Evolutionary conservation across 2,113 vertebrate genomes (phyloP), one percentile per base, ranked within the genome.

Genomic region (Cyanoliseus patagonus): DNA sequence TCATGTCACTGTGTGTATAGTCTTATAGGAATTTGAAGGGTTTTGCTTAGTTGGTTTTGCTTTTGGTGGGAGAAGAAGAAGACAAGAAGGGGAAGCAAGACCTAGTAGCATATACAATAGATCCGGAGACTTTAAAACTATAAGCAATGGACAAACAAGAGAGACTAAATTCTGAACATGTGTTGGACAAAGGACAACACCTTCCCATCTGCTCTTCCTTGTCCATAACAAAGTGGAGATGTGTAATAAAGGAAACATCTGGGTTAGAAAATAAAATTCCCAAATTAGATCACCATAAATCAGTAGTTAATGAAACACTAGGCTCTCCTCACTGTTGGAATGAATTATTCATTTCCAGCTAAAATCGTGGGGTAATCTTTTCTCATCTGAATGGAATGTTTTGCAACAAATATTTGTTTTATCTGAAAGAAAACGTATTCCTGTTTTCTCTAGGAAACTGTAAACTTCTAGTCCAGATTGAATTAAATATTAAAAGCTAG

Each of bases 261-360:
- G 96, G 62, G 70, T 94, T 89, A 93, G 74, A 92, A 96, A 96
- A 95, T 91, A 53, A 78, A 97, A 96, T 93, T 96, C 91, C 87
- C 51, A 62, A 85, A 93, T 98, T 96, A 97, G 88, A 83, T 97
- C 97, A 97, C 80, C 76, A 70, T 53, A 41, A 89, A 95, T 73
- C 64, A 86, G 80, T 49, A 52, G 86, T 75, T 88, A 83, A 94
- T 88, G 77, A 95, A 96, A 94, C 66, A 72, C 59, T 53, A 77
- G n/a, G 23, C 62, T 76, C 41, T 95, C 63, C 55, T 89, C 72
- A 63, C 39, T 37, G 22, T 73, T 93, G 94, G 83, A 92, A 88
- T 2, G 14, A 97, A 67, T 91, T 89, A 85, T 61, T 94, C 47
- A 84, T 81, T 97, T 94, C 74, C 89, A 92, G 44, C 18, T 94